These are phyloP conservation scores for Neogale vison DNA, from an alignment of 2,113 vertebrate species.

Conservation along the genomic window DNA sequence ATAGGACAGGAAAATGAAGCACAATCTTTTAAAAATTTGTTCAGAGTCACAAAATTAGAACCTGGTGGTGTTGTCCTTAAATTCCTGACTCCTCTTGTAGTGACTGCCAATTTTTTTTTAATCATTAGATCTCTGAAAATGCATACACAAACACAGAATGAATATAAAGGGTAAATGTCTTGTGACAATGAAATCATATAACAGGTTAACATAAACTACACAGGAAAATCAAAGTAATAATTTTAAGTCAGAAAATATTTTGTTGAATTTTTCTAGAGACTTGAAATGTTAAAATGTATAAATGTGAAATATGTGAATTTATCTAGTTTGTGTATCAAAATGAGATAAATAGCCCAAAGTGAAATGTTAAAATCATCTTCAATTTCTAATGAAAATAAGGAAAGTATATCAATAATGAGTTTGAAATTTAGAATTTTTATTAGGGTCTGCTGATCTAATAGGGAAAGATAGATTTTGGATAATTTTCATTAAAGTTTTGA, in stretches of 20 bases:
- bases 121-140: not conserved
- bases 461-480: not conserved
- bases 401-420: not conserved
- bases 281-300: conserved; percentile 7
- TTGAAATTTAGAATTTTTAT: not conserved
- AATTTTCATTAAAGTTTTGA: not conserved
- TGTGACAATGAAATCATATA: not conserved
- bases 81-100: not conserved
- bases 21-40: not conserved
- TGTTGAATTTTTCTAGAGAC: not conserved
- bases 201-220: not conserved
- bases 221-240: not conserved
- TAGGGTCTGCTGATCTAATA: not conserved
- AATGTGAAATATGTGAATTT: conserved; percentile 6
- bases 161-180: not conserved
- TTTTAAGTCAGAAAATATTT: conserved; percentile 27
- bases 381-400: not conserved
- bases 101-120: not conserved
- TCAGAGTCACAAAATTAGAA: not conserved
- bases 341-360: not conserved
- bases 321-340: not conserved
- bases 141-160: not conserved
- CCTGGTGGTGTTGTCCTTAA: not conserved
- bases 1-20: conserved; percentile 11
- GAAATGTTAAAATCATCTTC: not conserved